Evolutionary conservation across 1,140 invertebrate genomes (phyloP), one percentile per base, ranked within the genome.

Genomic region (Artemia franciscana): DNA sequence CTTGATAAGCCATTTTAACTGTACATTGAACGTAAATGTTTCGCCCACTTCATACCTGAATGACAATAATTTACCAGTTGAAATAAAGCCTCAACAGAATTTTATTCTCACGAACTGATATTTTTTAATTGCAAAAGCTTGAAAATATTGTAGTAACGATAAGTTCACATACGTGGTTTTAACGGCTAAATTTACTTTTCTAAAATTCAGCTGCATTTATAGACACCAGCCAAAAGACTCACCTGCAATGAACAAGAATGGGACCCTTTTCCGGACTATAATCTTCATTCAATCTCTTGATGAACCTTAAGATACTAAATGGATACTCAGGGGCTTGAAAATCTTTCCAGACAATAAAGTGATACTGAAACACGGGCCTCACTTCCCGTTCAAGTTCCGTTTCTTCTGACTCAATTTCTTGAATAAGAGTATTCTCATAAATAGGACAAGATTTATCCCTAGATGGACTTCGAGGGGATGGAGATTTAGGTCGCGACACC

Each of bases 261-360:
- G 89, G 87, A 0, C 88, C 79, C 67, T 84, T 80, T 71, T 87
- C 84, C 66, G 84, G 71, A 0, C 83, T 84, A 74, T 90, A 89
- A 1, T 84, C 85, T 67, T 91, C 86, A 73, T 91, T 90, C 57
- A 92, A 83, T 65, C 88, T 78, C 71, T 87, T 87, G 57, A 93
- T 86, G 71, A 92, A 92, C 67, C 86, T 85, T 15, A 93, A 78
- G 67, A 93, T 86, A 23, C 87, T 88, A 65, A 88, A 82, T 1
- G 90, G 88, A 73, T 93, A 84, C 68, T 92, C 89, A 0, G 91
- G 91, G 3, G 91, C 88, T 69, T 91, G 84, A 70, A 94, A 94
- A 73, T 91, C 86, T 70, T 92, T 93, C 91, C 91, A 96, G 51
- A 88, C 84, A 28, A 92, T 79, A 75, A 91, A 94, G 75, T 94